Base-by-base conservation (phyloP, 2,797 vertebrate species). In the Lagodon rhomboides region DNA sequence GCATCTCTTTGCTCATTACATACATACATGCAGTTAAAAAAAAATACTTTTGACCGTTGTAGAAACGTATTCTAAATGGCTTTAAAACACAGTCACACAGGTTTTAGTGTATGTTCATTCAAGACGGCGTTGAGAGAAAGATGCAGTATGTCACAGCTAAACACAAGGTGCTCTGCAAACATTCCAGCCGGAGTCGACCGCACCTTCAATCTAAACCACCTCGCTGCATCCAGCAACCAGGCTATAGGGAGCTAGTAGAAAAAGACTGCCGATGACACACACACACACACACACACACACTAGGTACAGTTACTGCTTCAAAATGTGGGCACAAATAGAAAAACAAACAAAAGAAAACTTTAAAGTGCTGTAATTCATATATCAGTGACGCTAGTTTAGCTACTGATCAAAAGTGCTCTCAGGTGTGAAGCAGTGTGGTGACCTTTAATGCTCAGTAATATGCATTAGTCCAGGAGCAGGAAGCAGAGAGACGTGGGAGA, bases 141-240 rank as follows among this genome's bases (percentile, higher is more conserved):
- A 87, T 94, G 93, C 47, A 92, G 89, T 93, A 96, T 96, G 94
- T 96, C 92, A 90, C 93, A 92, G 84, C 63, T 85, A 95, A 86
- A 89, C 94, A 80, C 84, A 54, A 96, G 90, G 89, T 55, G 47
- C 76, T 94, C 85, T 83, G 94, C 91, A 96, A 97, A 96, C 93
- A 95, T 92, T 92, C 85, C 89, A 87, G 16, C 64, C 34, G 55
- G 77, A 77, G 73, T 0, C 70, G 77, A 86, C 72, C 77, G 55
- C 77, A 63, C 68, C 63, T 80, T 79, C 83, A 38, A 34, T 63
- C 56, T 30, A 18, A 67, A 53, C 72, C 63, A 22, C 68, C 61
- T 30, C 66, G 67, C 47, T 61, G 75, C 18, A 60, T 30, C 65
- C 16, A 47, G 7, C 44, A 63, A 23, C 22, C 1, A 23, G 53